Base-by-base conservation (phyloP, 1,140 invertebrate species). In the Lordiphosa clarofinis region DNA sequence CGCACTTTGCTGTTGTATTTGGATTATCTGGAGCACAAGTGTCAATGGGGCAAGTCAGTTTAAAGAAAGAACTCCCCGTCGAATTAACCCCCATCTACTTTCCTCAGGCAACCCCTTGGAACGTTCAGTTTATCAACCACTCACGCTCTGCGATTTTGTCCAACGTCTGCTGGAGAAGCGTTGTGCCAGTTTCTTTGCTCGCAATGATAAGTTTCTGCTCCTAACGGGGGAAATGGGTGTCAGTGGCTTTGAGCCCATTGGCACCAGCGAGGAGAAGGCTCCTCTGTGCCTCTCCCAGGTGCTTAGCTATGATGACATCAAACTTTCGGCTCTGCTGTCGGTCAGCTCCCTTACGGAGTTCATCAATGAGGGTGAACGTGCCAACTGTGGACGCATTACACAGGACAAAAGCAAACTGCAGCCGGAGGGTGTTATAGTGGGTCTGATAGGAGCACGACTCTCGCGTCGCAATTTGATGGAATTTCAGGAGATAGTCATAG, bases 331-430 rank as follows among this genome's bases (percentile, higher is more conserved):
- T 0, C 88, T 93, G 73, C 89, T 93, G 11, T 90, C 90, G 11
- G 88, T 93, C 6, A 92, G 92, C 4, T 92, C 92, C 0, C 89
- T 90, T 52, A 91, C 91, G 2, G 91, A 91, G 67, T 93, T 93
- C 64, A 91, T 93, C 46, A 94, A 94, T 58, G 90, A 93, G 67
- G 93, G 93, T 3, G 87, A 89, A 10, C 89, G 92, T n/a, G 87
- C 90, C 8, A 94, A 93, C 67, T 78, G 78, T 48, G 93, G 92
- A 2, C 75, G 90, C 2, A 82, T 91, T 0, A 59, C 78, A 0
- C 19, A 3, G 1, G 19, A 19, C 3, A 52, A 61, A 21, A 50
- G 37, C 1, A 70, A 59, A 1, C 47, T 89, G 4, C 73, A 88
- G 67, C 56, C 50, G 0, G 54, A 36, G 1, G 88, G 88, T n/a